phyloP scores from a whole-genome alignment of 1,140 invertebrate species.

The Drosophila sp. region DNA sequence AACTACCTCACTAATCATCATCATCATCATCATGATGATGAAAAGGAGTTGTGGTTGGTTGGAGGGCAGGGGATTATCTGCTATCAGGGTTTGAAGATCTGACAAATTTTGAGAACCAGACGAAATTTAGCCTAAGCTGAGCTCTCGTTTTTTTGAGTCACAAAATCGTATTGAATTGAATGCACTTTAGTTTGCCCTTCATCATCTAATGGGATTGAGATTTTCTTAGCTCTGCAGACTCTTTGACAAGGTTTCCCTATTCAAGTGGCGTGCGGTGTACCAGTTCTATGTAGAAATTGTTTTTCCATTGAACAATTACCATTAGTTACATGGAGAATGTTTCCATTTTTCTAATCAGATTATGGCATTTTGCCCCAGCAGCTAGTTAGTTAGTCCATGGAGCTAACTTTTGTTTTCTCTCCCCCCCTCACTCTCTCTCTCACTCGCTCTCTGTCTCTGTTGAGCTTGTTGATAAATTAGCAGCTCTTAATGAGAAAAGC shows the following conservation, averaged over 20 bases:
- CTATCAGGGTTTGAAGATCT: background rate
- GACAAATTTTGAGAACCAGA: background rate
- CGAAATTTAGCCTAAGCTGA: background rate
- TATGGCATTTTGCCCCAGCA: background rate
- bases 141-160: background rate
- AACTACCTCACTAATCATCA: conserved; percentile 7
- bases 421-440: background rate
- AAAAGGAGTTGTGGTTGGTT: background rate
- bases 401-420: conserved; percentile 10
- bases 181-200: background rate
- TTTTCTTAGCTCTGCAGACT: no score
- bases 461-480: conserved; percentile 48
- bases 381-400: no score
- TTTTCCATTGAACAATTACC: conserved; percentile 4
- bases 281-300: no score
- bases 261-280: no score
- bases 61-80: background rate
- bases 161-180: conserved; percentile 4
- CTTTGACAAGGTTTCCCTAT: no score
- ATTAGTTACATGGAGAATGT: background rate
- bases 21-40: no score
- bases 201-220: background rate
- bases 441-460: no score
- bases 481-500: conserved; percentile 55
- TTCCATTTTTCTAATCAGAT: background rate